Evolutionary conservation across 2,888 invertebrate genomes (phyloP).

Genomic region (Heliothis peltigera): DNA sequence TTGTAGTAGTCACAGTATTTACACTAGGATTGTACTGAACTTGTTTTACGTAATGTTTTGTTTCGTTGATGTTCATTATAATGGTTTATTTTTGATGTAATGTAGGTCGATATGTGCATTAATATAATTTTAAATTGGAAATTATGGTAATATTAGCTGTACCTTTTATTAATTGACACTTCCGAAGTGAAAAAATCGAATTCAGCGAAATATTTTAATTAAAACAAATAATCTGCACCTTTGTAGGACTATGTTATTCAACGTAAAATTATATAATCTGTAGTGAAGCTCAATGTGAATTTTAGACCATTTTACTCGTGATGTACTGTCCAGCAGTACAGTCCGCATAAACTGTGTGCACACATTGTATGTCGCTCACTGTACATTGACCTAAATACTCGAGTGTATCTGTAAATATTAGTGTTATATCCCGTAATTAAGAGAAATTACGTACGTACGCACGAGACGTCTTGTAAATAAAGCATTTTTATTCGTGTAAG

Average conservation of each 20-base stretch:
- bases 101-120: constrained; percentile 8
- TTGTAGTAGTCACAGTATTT: constrained; percentile 28
- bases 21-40: constrained; percentile 9
- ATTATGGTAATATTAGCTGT: background rate
- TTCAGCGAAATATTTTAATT: background rate
- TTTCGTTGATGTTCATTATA: constrained; percentile 18
- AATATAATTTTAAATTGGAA: background rate
- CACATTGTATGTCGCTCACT: constrained; percentile 43
- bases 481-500: constrained; percentile 66
- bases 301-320: constrained; percentile 20
- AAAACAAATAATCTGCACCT: constrained; percentile 5
- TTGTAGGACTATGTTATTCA: constrained; percentile 7
- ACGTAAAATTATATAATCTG: constrained; percentile 25
- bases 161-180: background rate
- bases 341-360: constrained; percentile 28
- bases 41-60: constrained; percentile 9
- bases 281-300: constrained; percentile 34
- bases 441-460: constrained; percentile 46
- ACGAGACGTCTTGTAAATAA: constrained; percentile 54
- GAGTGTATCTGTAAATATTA: constrained; percentile 60
- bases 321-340: constrained; percentile 20
- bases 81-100: background rate
- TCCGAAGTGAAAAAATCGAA: background rate
- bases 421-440: constrained; percentile 49
- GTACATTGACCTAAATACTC: constrained; percentile 56